A percentile compares a stretch with the other conserved stretches of the same genome.
phyloP scores from a whole-genome alignment of 92 coral and sea anemone genomes.

The Epizoanthus rinbou region DNA sequence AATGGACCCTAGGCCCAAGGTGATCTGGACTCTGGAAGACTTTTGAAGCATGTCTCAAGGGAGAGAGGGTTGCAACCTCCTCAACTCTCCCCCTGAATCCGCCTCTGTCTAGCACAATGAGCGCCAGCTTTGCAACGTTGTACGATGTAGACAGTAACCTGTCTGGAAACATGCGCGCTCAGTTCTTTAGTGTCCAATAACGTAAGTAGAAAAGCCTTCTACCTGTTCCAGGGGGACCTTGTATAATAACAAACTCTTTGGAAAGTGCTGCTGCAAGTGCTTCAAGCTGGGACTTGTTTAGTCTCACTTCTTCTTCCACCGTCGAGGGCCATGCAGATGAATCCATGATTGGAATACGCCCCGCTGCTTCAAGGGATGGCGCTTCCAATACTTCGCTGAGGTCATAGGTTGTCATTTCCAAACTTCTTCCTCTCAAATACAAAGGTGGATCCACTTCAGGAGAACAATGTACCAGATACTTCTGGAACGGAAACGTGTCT shows the following conservation, averaged over 20 bases:
- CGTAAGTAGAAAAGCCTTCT: neutral
- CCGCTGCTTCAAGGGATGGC: conserved; percentile 26
- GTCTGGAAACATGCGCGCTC: too few relatives aligned
- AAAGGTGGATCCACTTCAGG: conserved; percentile 75
- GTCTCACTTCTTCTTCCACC: conserved; percentile 47
- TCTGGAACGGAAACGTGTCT: conserved; percentile 77
- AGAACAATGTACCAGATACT: conserved; percentile 75
- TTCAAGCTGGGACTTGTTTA: conserved; percentile 79
- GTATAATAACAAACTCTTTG: conserved; percentile 87
- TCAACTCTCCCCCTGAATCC: too few relatives aligned
- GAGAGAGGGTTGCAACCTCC: too few relatives aligned
- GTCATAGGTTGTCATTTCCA: conserved; percentile 44
- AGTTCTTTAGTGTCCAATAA: neutral
- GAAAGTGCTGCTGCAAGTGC: conserved; percentile 84
- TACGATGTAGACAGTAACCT: too few relatives aligned
- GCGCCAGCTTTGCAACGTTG: too few relatives aligned
- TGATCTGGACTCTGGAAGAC: too few relatives aligned
- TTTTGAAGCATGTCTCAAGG: too few relatives aligned
- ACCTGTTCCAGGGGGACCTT: conserved; percentile 98
- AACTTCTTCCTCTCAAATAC: conserved; percentile 54
- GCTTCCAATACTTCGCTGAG: conserved; percentile 59
- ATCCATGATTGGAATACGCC: conserved; percentile 55
- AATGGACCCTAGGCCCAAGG: too few relatives aligned
- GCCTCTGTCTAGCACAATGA: too few relatives aligned
- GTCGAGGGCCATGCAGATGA: conserved; percentile 64